Evolutionary conservation across 2,797 vertebrate species (phyloP).

Genomic region (Helostoma temminkii): DNA sequence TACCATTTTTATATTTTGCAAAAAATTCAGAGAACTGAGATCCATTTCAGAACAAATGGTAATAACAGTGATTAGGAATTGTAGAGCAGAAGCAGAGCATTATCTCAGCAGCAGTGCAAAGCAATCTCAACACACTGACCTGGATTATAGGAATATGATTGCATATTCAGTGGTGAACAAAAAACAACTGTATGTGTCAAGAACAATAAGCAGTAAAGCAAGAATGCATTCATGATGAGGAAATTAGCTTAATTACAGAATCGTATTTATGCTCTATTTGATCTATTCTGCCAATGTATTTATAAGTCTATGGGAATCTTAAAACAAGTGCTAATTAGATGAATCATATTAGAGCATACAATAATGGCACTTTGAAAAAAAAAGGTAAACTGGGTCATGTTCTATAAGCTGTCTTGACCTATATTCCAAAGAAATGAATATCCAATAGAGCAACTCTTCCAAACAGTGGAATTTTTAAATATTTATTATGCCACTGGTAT

Average conservation of each 20-base stretch:
- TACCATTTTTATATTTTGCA: constrained; percentile 10
- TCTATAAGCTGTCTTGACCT: constrained; percentile 69
- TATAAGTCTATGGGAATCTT: constrained; percentile 59
- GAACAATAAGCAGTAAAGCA: constrained; percentile 57
- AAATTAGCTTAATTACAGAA: constrained; percentile 72
- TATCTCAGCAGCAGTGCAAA: constrained; percentile 38
- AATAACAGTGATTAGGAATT: constrained; percentile 48
- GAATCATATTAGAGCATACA: constrained; percentile 54
- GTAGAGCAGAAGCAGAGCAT: constrained; percentile 13
- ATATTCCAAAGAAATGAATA: constrained; percentile 61
- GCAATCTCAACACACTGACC: constrained; percentile 67
- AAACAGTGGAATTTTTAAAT: constrained; percentile 62
- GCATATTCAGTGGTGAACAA: constrained; percentile 53
- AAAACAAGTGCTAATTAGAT: constrained; percentile 73
- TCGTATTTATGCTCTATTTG: constrained; percentile 63
- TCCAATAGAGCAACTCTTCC: constrained; percentile 45
- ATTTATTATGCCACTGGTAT: constrained; percentile 48
- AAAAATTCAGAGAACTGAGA: constrained; percentile 16
- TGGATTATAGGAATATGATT: constrained; percentile 62
- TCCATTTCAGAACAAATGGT: constrained; percentile 34
- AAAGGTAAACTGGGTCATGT: constrained; percentile 77
- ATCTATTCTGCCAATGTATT: constrained; percentile 67
- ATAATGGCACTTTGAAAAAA: constrained; percentile 43
- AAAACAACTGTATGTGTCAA: constrained; percentile 53
- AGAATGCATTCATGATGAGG: constrained; percentile 53